Evolutionary conservation across 92 coral and sea anemone genomes (phyloP).

Genomic region (Palythoa grandis): DNA sequence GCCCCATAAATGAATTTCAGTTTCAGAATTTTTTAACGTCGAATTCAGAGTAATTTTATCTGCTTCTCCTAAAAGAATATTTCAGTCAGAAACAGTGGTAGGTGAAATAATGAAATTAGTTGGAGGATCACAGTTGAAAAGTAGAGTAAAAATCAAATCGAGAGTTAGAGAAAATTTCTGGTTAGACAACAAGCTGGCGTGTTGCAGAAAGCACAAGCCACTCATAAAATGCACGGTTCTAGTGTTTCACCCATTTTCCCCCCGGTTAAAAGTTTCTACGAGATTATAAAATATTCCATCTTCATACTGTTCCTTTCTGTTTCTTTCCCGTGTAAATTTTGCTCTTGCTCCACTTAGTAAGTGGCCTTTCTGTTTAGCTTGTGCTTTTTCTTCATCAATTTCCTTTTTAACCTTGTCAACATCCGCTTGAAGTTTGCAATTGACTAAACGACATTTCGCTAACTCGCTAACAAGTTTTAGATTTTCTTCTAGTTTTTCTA

Average conservation of each 20-base stretch:
- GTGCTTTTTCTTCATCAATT: neutral
- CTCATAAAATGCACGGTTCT: conserved; percentile 30
- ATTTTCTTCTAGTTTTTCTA: neutral
- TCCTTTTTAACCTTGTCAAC: neutral
- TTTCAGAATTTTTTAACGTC: neutral
- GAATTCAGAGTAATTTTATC: conserved; percentile 22
- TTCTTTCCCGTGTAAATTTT: neutral
- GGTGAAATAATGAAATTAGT: conserved; percentile 37
- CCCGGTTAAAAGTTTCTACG: neutral
- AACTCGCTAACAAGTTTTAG: neutral
- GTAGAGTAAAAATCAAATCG: conserved; percentile 1
- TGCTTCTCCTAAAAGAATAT: conserved; percentile 37
- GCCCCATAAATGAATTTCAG: conserved; percentile 38
- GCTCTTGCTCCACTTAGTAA: neutral
- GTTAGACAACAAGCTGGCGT: conserved; percentile 23
- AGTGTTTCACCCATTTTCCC: neutral
- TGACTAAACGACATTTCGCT: neutral
- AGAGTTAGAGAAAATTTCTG: conserved; percentile 32
- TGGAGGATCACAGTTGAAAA: conserved; percentile 32
- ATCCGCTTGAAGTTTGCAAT: neutral
- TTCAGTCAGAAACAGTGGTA: conserved; percentile 28
- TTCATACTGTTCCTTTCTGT: neutral
- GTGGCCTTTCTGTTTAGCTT: neutral
- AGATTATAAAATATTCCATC: neutral
- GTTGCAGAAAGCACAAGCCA: conserved; percentile 26